Evolutionary conservation across 2,113 vertebrate species (phyloP), one percentile per base, ranked within the genome.

Genomic region (Lutjanus erythropterus): DNA sequence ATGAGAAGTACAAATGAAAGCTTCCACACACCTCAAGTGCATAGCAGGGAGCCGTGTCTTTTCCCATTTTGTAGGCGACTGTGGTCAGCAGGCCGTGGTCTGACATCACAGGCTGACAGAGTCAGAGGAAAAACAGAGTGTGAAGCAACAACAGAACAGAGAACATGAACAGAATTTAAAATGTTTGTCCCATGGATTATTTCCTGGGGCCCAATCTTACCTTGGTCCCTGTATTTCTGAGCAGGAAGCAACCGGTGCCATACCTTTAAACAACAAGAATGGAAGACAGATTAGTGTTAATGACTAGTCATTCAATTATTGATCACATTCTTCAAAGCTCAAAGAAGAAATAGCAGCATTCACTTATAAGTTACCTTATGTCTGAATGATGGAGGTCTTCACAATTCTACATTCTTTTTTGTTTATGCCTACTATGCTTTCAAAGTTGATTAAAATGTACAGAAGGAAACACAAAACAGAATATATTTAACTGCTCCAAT

Each of bases 231-330:
- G 97, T 98, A 66, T 99, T 98, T 87, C 94, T 96, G 61, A 99
- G 95, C 87, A 99, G 93, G 93, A 99, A 99, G 89, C 98, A 99
- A 10, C 98, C 98, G 21, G 98, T 99, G 71, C 98, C 98, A 2
- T 99, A 99, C 85, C 98, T 99, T 86, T 4, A 84, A 3, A 64
- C 2, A 8, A 55, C 18, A 35, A 27, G 8, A 44, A 29, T 3
- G 16, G 10, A 41, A 12, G 11, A 18, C 1, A 35, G 5, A 15
- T 19, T 5, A 62, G 42, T 62, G 33, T 19, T 5, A 62, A 31
- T 62, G 33, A 50, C 9, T 2, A 6, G 1, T 1, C 16, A 62
- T 6, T 29, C 2, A 16, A 23, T 11, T 1, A 21, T 4, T 27
- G 25, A 42, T 56, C 16, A 29, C 35, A 29, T 41, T n/a, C 5